Evolutionary conservation across 2,113 vertebrate genomes (phyloP), one percentile per base, ranked within the genome.

Genomic region (Ctenomys sociabilis): DNA sequence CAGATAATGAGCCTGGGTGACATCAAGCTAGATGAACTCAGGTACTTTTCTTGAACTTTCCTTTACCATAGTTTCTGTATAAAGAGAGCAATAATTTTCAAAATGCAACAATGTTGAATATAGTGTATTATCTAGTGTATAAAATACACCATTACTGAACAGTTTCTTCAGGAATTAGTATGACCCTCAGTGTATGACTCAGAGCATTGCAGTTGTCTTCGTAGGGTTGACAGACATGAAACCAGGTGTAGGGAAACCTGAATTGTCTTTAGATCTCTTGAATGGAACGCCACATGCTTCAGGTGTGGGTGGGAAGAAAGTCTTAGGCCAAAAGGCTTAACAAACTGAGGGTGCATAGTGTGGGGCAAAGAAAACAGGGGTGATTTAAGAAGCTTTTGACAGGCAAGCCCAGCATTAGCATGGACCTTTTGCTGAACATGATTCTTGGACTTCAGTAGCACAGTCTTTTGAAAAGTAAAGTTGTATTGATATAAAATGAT

Each of bases 401-500:
- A 28, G 73, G 3, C 40, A 64, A 91, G 37, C 57, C 22, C 21
- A 17, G 64, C 61, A 28, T 57, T 81, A 84, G 26, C 37, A 19
- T 49, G 7, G 40, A 22, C 40, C n/a, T 88, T 88, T 70, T 92
- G 81, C 93, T 94, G 82, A 78, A 88, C 92, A 73, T 59, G 49
- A 22, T 85, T 90, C 85, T 64, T 85, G 30, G 54, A 54, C 32
- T 52, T 80, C n/a, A 57, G 66, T 64, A 35, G 52, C n/a, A 45
- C 28, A 75, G 6, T 7, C 9, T 89, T 77, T 92, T 72, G 63
- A 68, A 45, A 63, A 73, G 63, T 85, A 81, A 37, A 54, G 57
- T 66, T 68, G 70, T 81, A 54, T 93, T 88, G 64, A n/a, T 61
- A 83, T 83, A 40, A 94, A 97, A 77, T 81, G 49, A 57, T 90